Conservation (phyloP, 2,113 vertebrate genomes). For the Nerophis lumbriciformis region DNA sequence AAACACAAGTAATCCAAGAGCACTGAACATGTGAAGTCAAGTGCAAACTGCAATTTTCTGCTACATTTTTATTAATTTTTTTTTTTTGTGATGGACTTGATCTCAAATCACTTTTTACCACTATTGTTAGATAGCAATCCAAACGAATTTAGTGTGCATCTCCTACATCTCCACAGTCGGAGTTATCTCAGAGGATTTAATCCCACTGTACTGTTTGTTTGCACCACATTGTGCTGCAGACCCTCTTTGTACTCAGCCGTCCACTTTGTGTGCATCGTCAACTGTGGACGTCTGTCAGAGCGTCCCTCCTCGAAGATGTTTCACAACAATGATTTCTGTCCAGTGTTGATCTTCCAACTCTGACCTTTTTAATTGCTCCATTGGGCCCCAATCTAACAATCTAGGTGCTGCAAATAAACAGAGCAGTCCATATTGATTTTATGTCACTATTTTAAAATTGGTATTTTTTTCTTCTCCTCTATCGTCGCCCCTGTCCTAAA, state of each 20-base stretch:
- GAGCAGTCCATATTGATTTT: slow-evolving; percentile 51
- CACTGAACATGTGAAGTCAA: slow-evolving; percentile 31
- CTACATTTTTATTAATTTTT: neutral
- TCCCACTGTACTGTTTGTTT: neutral
- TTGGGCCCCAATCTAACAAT: slow-evolving; percentile 12
- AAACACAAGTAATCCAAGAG: slow-evolving; percentile 42
- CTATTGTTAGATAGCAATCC: neutral
- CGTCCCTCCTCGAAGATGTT: neutral
- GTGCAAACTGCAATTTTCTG: slow-evolving; percentile 33
- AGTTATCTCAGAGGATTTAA: neutral
- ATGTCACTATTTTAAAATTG: slow-evolving; percentile 43
- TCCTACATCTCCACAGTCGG: neutral
- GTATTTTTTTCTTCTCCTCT: slow-evolving; percentile 19
- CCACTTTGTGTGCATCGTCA: neutral
- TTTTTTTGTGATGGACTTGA: slow-evolving; percentile 21
- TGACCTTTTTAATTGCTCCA: slow-evolving; percentile 20
- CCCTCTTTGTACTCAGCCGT: neutral
- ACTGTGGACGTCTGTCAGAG: slow-evolving; percentile 3
- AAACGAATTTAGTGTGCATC: neutral
- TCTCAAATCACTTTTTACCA: slow-evolving; percentile 20
- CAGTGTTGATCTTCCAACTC: neutral
- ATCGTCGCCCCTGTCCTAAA: slow-evolving; percentile 42
- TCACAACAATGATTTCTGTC: slow-evolving; percentile 5
- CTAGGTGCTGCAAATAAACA: slow-evolving; percentile 23
- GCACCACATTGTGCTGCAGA: neutral